phyloP scores from a whole-genome alignment of 2,888 invertebrate species.

The Leptinotarsa peninsularis region DNA sequence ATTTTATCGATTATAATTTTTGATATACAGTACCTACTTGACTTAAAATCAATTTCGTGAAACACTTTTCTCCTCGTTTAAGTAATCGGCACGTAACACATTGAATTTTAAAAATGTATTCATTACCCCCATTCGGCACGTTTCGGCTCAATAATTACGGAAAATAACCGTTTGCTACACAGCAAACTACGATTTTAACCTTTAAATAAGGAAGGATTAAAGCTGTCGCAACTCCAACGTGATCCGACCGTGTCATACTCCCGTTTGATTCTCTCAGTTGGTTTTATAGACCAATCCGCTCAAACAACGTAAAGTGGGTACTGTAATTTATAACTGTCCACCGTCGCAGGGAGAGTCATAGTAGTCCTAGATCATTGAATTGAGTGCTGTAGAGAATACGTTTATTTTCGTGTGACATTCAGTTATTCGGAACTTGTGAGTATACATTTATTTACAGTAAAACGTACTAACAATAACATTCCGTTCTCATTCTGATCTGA shows the following conservation, averaged over 20 bases:
- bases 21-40: too few species aligned
- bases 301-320: neutral
- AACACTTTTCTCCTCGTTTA: neutral
- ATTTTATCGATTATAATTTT: too few species aligned
- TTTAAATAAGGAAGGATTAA: neutral
- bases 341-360: neutral
- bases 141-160: neutral
- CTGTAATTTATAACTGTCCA: neutral
- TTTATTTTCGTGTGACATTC: neutral
- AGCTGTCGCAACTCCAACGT: neutral
- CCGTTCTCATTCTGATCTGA: neutral
- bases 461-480: too few species aligned
- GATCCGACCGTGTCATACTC: constrained; percentile 6
- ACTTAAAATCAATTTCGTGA: neutral
- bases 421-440: neutral
- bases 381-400: too few species aligned
- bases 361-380: too few species aligned
- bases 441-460: neutral
- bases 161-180: neutral
- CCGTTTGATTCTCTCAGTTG: neutral
- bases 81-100: neutral
- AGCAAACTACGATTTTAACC: neutral
- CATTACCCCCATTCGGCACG: neutral
- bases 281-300: neutral
- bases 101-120: neutral